Conservation (phyloP, 2,797 vertebrate species). For the Galagoides demidoff region DNA sequence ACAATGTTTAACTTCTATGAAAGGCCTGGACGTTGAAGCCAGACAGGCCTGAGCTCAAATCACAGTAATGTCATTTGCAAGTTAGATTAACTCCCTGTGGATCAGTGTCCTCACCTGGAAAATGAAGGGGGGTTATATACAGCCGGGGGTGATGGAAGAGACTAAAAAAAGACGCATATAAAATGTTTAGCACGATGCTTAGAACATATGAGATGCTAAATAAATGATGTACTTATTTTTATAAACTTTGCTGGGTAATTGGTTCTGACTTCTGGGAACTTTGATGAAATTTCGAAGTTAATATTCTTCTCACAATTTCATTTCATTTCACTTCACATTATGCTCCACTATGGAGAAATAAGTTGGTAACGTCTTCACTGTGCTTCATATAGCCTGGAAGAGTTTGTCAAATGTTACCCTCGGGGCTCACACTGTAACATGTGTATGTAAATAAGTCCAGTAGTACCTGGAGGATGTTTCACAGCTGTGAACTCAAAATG, state of each 20-base stretch:
- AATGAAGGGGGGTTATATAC: background rate
- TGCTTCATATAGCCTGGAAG: background rate
- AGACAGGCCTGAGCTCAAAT: background rate
- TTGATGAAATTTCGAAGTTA: background rate
- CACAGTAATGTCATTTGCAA: background rate
- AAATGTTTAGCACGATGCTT: background rate
- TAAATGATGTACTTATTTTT: background rate
- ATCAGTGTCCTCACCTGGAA: background rate
- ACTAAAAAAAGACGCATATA: background rate
- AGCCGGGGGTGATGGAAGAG: background rate
- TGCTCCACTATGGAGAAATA: background rate
- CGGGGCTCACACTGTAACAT: background rate
- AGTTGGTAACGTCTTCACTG: background rate
- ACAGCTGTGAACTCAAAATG: constrained; percentile 10
- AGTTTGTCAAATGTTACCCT: constrained; percentile 4
- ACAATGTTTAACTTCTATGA: background rate
- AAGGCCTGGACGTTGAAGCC: background rate
- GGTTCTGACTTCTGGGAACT: background rate
- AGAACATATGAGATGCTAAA: background rate
- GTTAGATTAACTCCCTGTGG: background rate
- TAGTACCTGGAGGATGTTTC: background rate
- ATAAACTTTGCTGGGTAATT: constrained; percentile 18
- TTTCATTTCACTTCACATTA: background rate
- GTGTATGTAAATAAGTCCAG: background rate
- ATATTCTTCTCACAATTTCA: background rate